Conservation (phyloP, 64 coral and sea anemone species). For the Trachythela sp. region DNA sequence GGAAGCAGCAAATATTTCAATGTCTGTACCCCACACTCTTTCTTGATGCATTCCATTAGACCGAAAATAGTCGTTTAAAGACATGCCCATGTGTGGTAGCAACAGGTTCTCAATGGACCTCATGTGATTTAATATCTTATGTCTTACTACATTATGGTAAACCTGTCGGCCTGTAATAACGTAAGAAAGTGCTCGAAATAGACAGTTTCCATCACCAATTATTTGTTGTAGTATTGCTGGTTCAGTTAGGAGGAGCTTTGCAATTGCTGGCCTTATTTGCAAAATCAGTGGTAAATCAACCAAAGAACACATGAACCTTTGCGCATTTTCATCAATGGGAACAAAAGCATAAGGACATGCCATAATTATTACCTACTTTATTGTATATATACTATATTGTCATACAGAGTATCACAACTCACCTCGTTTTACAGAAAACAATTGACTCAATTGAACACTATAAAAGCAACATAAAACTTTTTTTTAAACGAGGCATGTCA, state of each 20-base stretch:
- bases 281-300: constrained; percentile 7
- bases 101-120: neutral
- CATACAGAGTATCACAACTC: neutral
- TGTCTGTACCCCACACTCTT: constrained; percentile 1
- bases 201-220: constrained; percentile 13
- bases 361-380: neutral
- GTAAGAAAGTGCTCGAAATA: constrained; percentile 4
- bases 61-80: neutral
- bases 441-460: neutral
- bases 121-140: constrained; percentile 16
- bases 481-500: constrained; percentile 10
- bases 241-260: constrained; percentile 4
- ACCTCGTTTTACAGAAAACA: neutral
- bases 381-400: neutral
- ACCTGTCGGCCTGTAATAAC: neutral
- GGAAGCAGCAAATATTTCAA: constrained; percentile 2
- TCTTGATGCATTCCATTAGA: constrained; percentile 6
- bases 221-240: neutral
- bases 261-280: neutral
- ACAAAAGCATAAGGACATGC: constrained; percentile 18
- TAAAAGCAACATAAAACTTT: neutral
- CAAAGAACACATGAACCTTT: too few species aligned
- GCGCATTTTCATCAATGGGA: neutral
- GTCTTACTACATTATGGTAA: constrained; percentile 1
- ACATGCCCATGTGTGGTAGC: neutral